Conservation (phyloP, 2,888 invertebrate species). For the Microctonus aethiopoides region DNA sequence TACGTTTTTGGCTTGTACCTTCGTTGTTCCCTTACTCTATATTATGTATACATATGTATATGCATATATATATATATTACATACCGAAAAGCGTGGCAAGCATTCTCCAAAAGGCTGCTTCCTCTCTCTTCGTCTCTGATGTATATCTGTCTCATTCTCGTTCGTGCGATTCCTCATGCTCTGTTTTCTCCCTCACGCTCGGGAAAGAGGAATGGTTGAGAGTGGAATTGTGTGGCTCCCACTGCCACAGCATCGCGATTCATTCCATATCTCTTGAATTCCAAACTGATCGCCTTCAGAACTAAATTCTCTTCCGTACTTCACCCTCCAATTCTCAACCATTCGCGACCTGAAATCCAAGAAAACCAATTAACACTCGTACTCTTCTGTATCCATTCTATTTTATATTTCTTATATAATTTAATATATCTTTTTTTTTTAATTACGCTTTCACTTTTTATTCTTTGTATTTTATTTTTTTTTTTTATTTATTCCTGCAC, state of each 20-base stretch:
- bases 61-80: neutral
- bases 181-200: neutral
- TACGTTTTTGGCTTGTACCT: constrained; percentile 38
- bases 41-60: neutral
- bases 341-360: constrained; percentile 12
- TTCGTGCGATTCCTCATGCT: too few relatives aligned
- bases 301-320: constrained; percentile 15
- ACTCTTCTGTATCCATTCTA: neutral
- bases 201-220: neutral
- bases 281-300: constrained; percentile 28
- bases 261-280: constrained; percentile 33
- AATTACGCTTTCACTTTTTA: neutral
- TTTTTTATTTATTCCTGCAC: neutral
- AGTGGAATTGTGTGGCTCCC: constrained; percentile 17
- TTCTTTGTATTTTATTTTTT: neutral
- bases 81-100: constrained; percentile 26
- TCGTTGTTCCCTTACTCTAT: neutral
- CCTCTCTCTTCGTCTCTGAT: neutral
- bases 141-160: too few relatives aligned
- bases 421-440: constrained; percentile 15
- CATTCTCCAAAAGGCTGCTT: constrained; percentile 30
- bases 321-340: constrained; percentile 14
- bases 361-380: constrained; percentile 24
- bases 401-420: neutral
- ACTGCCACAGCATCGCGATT: constrained; percentile 23